Base-by-base conservation (phyloP, 2,888 invertebrate genomes). In the Monoplex corrugatus region DNA sequence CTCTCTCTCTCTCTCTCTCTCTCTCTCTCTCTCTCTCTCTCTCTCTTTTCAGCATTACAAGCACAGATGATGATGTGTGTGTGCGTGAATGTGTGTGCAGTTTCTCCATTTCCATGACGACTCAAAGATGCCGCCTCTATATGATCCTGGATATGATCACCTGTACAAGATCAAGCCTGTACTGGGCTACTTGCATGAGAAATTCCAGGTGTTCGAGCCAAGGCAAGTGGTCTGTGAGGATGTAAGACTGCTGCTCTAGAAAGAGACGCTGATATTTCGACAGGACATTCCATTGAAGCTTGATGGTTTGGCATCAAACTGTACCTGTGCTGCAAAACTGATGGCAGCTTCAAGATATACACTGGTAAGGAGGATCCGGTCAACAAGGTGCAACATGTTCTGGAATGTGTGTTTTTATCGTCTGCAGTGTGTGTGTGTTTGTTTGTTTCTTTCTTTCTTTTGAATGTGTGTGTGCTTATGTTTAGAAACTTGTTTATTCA, bases 231-330 rank as follows among this genome's bases (percentile, higher is more conserved):
- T 89, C n/a, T 68, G 72, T 38, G 45, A 85, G 23, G n/a, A n/a
- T n/a, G n/a, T n/a, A n/a, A n/a, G n/a, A n/a, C n/a, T n/a, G n/a
- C n/a, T n/a, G n/a, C n/a, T 85, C 19, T 89, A 50, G 68, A 84
- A 89, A 85, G 88, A 85, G 19, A 32, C 75, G n/a, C 50, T 89
- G 16, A 44, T 89, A n/a, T 89, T 89, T n/a, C 68, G 75, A 10
- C 84, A 75, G 50, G 84, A 89, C 75, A 89, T 89, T 28, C 88
- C 88, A 40, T 32, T 75, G 43, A 89, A 89, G 45, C 43, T 57
- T n/a, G 82, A 50, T 35, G 88, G 16, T 82, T 63, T 88, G 88
- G 82, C 38, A 88, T 88, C 28, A 88, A 88, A 40, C 19, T 83
- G 13, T 88, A 40, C 45, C 78, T 78, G 19, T 87, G 78, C 38